Percentiles rank a stretch among this genome's conserved stretches.
Evolutionary conservation across 92 coral and sea anemone genomes (phyloP).

Genomic region (Phymanthus crucifer): DNA sequence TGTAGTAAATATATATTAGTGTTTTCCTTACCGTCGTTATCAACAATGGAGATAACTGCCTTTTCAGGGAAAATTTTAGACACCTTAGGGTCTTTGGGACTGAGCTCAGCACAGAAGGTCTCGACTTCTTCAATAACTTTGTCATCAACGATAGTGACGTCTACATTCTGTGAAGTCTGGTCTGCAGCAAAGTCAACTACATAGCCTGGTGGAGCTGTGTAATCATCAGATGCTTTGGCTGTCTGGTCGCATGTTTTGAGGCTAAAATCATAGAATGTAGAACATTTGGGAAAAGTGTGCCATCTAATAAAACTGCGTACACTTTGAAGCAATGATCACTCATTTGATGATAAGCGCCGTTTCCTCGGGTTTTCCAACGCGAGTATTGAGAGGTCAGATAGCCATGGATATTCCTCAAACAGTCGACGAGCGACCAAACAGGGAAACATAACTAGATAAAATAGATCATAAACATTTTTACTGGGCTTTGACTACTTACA

Average conservation of each 20-base stretch:
- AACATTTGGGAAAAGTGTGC: neutral
- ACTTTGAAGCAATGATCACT: too few species aligned
- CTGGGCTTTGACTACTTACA: neutral
- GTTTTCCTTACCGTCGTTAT: conserved; percentile 46
- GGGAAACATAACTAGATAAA: too few species aligned
- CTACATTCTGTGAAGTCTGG: neutral
- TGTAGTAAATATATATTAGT: too few species aligned
- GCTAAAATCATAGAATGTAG: neutral
- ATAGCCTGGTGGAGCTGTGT: neutral
- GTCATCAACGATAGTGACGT: conserved; percentile 31
- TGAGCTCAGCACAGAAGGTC: conserved; percentile 35
- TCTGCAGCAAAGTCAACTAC: conserved; percentile 7
- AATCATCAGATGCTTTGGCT: conserved; percentile 18
- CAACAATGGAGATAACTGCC: conserved; percentile 38
- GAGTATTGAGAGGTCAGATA: too few species aligned
- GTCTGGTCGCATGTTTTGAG: conserved; percentile 22
- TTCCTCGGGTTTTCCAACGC: too few species aligned
- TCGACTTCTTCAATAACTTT: conserved; percentile 28
- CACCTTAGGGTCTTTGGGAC: conserved; percentile 26
- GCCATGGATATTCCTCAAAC: too few species aligned
- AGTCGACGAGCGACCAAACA: too few species aligned
- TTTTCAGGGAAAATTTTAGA: conserved; percentile 13
- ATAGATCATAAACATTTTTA: neutral
- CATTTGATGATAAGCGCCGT: too few species aligned
- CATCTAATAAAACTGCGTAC: too few species aligned